phyloP scores from a whole-genome alignment of 2,797 vertebrate species.

The Vireo griseus region DNA sequence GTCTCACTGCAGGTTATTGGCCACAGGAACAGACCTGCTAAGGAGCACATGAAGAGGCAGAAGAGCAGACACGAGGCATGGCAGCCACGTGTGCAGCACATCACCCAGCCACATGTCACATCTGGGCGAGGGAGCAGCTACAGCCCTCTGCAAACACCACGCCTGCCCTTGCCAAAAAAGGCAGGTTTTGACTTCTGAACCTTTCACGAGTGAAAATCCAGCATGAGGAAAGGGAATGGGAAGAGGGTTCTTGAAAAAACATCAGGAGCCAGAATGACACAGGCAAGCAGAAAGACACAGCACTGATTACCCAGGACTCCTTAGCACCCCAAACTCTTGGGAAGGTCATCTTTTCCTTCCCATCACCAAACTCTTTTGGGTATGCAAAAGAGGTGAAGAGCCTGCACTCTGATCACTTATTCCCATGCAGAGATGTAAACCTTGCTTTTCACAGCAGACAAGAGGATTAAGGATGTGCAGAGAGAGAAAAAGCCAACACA shows the following conservation, averaged over 20 bases:
- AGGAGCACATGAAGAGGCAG: background rate
- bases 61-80: background rate
- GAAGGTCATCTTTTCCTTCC: background rate
- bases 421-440: background rate
- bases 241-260: background rate
- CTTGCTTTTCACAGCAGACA: conserved; percentile 68
- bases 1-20: background rate
- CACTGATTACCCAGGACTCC: background rate
- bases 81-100: background rate
- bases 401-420: background rate
- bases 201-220: background rate
- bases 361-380: background rate
- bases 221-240: background rate
- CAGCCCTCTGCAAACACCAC: background rate
- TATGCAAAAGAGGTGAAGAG: background rate
- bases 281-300: background rate
- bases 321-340: background rate
- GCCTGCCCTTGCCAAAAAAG: background rate
- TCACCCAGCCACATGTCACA: background rate
- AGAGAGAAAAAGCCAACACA: background rate
- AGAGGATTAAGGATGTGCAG: background rate
- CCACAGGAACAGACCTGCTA: background rate
- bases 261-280: background rate
- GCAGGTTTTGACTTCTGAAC: background rate
- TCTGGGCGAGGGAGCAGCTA: rapidly evolving